Evolutionary conservation across 2,888 invertebrate species (phyloP), one percentile per base, ranked within the genome.

Genomic region (Lasius fuliginosus): DNA sequence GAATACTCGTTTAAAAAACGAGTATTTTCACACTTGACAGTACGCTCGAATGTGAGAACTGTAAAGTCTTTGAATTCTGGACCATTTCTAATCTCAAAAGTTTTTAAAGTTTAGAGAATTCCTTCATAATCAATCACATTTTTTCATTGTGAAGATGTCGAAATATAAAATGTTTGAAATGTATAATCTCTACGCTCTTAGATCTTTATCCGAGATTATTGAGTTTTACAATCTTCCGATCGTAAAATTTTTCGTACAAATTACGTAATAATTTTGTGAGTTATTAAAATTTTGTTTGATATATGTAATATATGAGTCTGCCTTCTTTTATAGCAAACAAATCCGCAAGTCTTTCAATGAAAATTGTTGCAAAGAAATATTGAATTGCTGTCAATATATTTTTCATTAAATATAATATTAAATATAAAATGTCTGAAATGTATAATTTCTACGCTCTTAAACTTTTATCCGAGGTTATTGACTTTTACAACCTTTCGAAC

Each of bases 281-380:
- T 40, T 42, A 69, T 69, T 69, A 69, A 69, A 69, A 49, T 46
- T 46, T 15, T 68, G n/a, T 46, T 53, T 46, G 46, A 68, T 46
- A 12, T 69, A 12, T 6, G 6, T 46, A 30, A 68, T 46, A 12
- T 69, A 12, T 6, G 6, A 33, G n/a, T 49, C 6, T 46, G n/a
- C 27, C 12, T 49, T 5, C 6, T 73, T 42, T 40, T 18, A 18
- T 23, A 27, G 30, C 15, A 64, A 40, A 30, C 46, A 0, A 30
- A 23, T 1, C 60, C n/a, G 8, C 15, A 18, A 46, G 46, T 12
- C 9, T 18, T 30, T 23, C 36, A 64, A 49, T 46, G n/a, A 64
- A 62, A 76, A 64, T 64, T 64, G 18, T 30, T 27, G 36, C 33
- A 3, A 36, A 49, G 46, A 42, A 60, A 49, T 64, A 27, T 64